These are phyloP conservation scores for Pollenia amentaria DNA, from an alignment of 2,888 invertebrate genomes.

Conservation along the genomic window DNA sequence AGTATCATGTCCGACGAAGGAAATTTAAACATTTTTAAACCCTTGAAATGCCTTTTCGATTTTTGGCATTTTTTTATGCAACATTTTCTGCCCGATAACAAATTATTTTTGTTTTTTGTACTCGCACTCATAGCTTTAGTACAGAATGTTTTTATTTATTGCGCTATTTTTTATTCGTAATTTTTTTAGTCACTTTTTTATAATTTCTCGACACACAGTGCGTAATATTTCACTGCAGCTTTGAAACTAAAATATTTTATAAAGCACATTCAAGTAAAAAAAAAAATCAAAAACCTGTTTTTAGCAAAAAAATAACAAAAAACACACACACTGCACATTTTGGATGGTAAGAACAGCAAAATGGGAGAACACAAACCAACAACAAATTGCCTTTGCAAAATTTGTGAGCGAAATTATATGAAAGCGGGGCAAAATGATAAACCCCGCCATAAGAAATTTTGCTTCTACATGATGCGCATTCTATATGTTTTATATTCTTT, in stretches of 20 bases:
- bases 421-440: too few relatives aligned
- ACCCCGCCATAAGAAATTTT: too few relatives aligned
- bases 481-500: too few relatives aligned
- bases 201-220: not conserved
- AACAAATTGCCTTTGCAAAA: too few relatives aligned
- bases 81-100: too few relatives aligned
- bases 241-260: not conserved
- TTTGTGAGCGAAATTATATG: too few relatives aligned
- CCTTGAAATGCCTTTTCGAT: conserved; percentile 7
- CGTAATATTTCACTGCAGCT: not conserved
- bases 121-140: not conserved
- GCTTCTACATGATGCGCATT: too few relatives aligned
- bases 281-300: not conserved
- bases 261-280: not conserved
- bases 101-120: conserved; percentile 19
- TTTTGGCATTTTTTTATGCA: too few relatives aligned
- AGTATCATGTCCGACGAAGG: not conserved
- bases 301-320: too few relatives aligned
- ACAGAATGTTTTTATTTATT: conserved; percentile 3
- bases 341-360: too few relatives aligned
- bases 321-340: too few relatives aligned
- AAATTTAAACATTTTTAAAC: conserved; percentile 31
- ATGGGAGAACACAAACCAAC: too few relatives aligned
- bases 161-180: not conserved
- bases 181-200: not conserved